Evolutionary conservation across 1,140 invertebrate species (phyloP).

Genomic region (Diabrotica undecimpunctata): DNA sequence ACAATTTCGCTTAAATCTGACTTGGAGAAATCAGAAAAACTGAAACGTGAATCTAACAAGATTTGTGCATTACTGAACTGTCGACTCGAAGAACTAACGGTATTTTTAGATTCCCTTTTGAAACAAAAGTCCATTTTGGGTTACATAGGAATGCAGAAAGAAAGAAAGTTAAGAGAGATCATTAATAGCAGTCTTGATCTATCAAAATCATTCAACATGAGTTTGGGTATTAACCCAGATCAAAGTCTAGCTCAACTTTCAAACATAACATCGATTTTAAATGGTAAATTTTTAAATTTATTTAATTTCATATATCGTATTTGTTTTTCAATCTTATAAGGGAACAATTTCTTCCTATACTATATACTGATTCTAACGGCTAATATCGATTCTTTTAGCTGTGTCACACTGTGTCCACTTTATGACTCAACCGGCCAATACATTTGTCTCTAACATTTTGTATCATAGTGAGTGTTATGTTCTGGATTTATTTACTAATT

Average conservation of each 20-base stretch:
- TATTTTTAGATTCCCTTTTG: constrained; percentile 67
- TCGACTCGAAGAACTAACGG: constrained; percentile 65
- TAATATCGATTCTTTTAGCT: no score
- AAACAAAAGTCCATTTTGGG: constrained; percentile 58
- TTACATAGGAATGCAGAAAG: constrained; percentile 50
- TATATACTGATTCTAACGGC: no score
- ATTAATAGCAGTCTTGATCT: constrained; percentile 57
- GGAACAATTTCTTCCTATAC: no score
- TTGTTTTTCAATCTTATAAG: no score
- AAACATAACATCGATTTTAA: constrained; percentile 49
- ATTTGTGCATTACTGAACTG: constrained; percentile 60
- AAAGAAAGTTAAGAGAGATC: constrained; percentile 52
- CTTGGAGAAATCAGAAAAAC: constrained; percentile 49
- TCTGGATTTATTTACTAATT: no score
- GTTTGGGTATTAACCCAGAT: constrained; percentile 39
- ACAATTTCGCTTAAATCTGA: constrained; percentile 43
- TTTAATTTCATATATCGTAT: not conserved
- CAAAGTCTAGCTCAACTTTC: constrained; percentile 48
- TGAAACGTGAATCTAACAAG: constrained; percentile 59
- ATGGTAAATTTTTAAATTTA: constrained; percentile 22
- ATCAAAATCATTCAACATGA: constrained; percentile 53
- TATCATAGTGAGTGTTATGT: no score
- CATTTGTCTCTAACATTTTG: no score
- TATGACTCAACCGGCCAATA: no score
- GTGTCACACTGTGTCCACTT: no score